Percentiles rank a stretch among this genome's conserved stretches.
Evolutionary conservation across 2,113 vertebrate species (phyloP).

Genomic region (Rhinichthys klamathensis): DNA sequence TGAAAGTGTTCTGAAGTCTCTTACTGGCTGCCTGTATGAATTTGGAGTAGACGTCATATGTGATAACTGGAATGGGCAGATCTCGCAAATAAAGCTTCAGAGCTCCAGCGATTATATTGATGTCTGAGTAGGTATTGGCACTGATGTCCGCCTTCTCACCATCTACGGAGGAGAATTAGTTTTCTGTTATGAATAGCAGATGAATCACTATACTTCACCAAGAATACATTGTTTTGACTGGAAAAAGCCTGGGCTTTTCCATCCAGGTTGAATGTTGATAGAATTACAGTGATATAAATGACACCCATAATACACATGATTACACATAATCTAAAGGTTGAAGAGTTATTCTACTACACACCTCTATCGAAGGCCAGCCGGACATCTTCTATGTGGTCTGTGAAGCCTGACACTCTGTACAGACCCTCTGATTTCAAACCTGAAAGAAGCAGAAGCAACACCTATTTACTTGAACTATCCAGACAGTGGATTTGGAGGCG

Average conservation of each 20-base stretch:
- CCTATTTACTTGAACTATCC: background rate
- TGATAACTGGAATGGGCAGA: slow-evolving; percentile 94
- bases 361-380: slow-evolving; percentile 96
- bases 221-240: slow-evolving; percentile 1
- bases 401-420: slow-evolving; percentile 96
- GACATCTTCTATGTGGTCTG: slow-evolving; percentile 95
- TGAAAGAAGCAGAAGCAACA: slow-evolving; percentile 61
- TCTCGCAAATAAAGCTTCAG: slow-evolving; percentile 97
- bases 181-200: background rate
- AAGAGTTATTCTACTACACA: slow-evolving; percentile 63
- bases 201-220: background rate
- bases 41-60: slow-evolving; percentile 93
- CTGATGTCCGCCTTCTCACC: slow-evolving; percentile 96
- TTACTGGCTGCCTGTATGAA: slow-evolving; percentile 97
- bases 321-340: background rate
- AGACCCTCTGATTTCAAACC: slow-evolving; percentile 95
- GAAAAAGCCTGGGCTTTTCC: slow-evolving; percentile 16
- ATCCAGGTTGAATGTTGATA: background rate
- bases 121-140: slow-evolving; percentile 87
- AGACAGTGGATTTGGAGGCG: background rate
- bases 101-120: slow-evolving; percentile 95
- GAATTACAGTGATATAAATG: background rate
- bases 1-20: slow-evolving; percentile 57
- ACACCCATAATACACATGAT: background rate
- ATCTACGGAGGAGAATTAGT: slow-evolving; percentile 74